Base-by-base conservation (phyloP, 2,888 invertebrate species). In the Ophonus ardosiacus region DNA sequence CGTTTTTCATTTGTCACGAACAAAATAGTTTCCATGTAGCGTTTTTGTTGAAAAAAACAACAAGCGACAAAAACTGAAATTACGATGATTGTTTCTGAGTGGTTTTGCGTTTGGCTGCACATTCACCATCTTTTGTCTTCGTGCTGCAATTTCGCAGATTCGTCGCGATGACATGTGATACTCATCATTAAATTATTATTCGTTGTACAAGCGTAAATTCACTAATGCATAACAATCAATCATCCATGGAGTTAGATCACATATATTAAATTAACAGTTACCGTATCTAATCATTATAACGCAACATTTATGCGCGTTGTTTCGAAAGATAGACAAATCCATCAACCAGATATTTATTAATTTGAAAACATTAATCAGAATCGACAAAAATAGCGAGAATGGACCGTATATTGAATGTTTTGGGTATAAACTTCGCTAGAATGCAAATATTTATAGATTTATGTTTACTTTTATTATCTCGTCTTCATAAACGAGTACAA, bases 41-140 rank as follows among this genome's bases (percentile, higher is more conserved):
- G 71, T 80, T 80, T 80, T 80, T 80, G 80, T 43, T 31, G 31
- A 61, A 81, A 81, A 40, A 81, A 81, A 65, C 65, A 81, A 80
- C 40, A 51, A 51, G 61, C 61, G 61, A 80, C 59, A 81, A 81
- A 81, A 81, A 57, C 71, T 81, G 18, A 68, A 81, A 81, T 81
- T 81, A 81, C 81, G 61, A 81, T 81, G 81, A 81, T 81, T 81
- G 81, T 81, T 81, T 68, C 81, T 68, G 81, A 56, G 81, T 71
- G 81, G 71, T 71, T 81, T 81, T 81, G 43, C 81, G 71, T 68
- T 71, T 68, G 31, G 68, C 51, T 81, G 71, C 68, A 56, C 68
- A 56, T 71, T 24, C 56, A 68, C 51, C 57, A 81, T 81, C 81
- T 81, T 81, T 81, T 81, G 81, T 81, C 56, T 81, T 57, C 21